Base-by-base conservation (phyloP, 2,888 invertebrate species). In the Acronicta leporina region DNA sequence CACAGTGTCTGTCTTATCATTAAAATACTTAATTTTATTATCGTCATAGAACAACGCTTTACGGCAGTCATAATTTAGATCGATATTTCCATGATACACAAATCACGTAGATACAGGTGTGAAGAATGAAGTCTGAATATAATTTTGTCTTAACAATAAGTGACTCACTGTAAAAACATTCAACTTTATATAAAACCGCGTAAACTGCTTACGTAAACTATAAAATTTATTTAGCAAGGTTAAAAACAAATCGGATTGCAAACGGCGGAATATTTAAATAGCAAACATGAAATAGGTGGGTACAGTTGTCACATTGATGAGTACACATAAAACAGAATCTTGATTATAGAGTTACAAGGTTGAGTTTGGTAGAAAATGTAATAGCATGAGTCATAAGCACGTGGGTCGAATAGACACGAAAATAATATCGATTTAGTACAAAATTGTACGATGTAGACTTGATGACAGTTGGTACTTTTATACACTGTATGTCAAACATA, bases 401-500 rank as follows among this genome's bases (percentile, higher is more conserved):
- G 84, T 83, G 73, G 81, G 86, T 73, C 73, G 81, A 75, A 77
- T 79, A 79, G 88, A 85, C 87, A 90, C 86, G 88, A 85, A 85
- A 85, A 85, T 77, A 80, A 71, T 87, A 90, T 88, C 84, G 87
- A 88, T 90, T 83, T 80, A 81, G 82, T 84, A 87, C 81, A 79
- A 80, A 85, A 79, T 67, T 80, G 79, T 83, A 82, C 82, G 73
- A 72, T 80, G 69, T 78, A 77, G 69, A 73, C 61, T 69, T 73
- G 74, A 80, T 70, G 68, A 55, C 63, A 57, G 65, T 65, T 62
- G 60, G 44, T 61, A 65, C 51, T 73, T 73, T 73, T 73, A 64
- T 69, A 68, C 51, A 63, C 45, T 68, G 47, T 63, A 68, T 76
- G 68, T 60, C 74, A 64, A 68, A 67, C 53, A 63, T 80, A 73